Evolutionary conservation across 2,113 vertebrate genomes (phyloP), one percentile per base, ranked within the genome.

Genomic region (Pterocles gutturalis): DNA sequence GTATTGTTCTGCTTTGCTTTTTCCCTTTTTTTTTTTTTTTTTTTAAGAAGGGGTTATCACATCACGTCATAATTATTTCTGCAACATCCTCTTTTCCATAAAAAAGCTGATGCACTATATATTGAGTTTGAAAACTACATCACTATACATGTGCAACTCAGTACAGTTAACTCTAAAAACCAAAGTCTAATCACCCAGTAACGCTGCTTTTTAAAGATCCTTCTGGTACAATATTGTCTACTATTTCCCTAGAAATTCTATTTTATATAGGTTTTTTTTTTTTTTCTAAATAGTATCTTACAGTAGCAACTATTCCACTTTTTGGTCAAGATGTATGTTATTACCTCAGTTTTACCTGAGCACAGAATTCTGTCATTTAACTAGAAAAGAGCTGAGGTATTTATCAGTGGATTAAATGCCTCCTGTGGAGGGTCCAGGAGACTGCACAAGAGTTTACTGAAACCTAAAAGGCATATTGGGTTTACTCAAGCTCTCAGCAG

Each of bases 61-160:
- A 97, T 98, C 88, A 94, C 95, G 96, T 95, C 96, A 95, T 94
- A 97, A 97, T 96, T 95, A 97, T 98, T 98, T 95, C 72, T 96
- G 96, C 97, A 98, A 99, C 98, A 99, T 99, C 98, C 98, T 98
- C 96, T 98, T 98, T 98, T 98, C 97, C 97, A 97, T 85, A 83
- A 67, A 96, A 96, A 95, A 98, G 92, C 92, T 60, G 79, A 97
- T 97, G 95, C 54, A 94, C 91, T 98, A 97, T 98, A 98, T 98
- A 98, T 95, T 96, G 96, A 98, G 93, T 96, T 95, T 76, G 58
- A 94, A 96, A 98, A 97, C 62, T 97, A 83, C 92, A 96, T 98
- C 97, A 97, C 83, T 94, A 85, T 28, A 46, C 43, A 46, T 0
- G 1, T 62, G 57, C 72, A 83, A 88, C 34, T 93, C 70, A 55